Conservation (phyloP, 92 coral and sea anemone species). For the Phenganax subtilis region DNA sequence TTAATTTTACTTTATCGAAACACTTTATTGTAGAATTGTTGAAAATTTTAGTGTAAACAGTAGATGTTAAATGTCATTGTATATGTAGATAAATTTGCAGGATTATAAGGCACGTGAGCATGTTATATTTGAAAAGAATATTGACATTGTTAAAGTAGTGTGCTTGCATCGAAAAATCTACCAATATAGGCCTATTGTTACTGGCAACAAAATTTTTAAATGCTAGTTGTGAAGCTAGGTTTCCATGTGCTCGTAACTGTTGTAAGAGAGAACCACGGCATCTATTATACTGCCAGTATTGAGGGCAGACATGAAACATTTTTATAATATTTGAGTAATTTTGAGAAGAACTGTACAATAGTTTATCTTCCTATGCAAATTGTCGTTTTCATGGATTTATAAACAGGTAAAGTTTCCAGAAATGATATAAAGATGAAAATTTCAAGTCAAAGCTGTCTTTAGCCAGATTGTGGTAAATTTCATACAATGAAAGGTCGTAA, state of each 20-base stretch:
- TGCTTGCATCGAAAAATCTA: too few relatives aligned
- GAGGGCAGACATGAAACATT: neutral
- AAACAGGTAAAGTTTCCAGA: too few relatives aligned
- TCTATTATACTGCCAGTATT: neutral
- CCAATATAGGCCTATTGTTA: too few relatives aligned
- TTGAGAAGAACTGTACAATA: too few relatives aligned
- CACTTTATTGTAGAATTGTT: neutral
- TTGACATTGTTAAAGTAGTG: neutral
- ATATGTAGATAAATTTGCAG: conserved; percentile 5
- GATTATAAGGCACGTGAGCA: neutral
- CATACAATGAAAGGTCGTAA: too few relatives aligned
- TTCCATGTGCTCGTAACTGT: neutral
- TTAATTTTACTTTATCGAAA: conserved; percentile 15
- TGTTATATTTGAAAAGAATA: neutral
- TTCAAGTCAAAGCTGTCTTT: too few relatives aligned
- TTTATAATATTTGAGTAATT: too few relatives aligned
- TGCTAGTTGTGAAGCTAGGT: neutral
- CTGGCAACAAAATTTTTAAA: too few relatives aligned
- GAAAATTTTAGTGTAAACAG: conserved; percentile 9
- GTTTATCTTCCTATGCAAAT: too few relatives aligned
- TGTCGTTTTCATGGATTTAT: too few relatives aligned
- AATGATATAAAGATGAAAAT: too few relatives aligned
- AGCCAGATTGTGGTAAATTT: too few relatives aligned
- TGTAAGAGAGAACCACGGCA: neutral
- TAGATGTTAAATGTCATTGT: conserved; percentile 13